phyloP scores from a whole-genome alignment of 2,888 invertebrate species.

The Lampropteryx suffumata region DNA sequence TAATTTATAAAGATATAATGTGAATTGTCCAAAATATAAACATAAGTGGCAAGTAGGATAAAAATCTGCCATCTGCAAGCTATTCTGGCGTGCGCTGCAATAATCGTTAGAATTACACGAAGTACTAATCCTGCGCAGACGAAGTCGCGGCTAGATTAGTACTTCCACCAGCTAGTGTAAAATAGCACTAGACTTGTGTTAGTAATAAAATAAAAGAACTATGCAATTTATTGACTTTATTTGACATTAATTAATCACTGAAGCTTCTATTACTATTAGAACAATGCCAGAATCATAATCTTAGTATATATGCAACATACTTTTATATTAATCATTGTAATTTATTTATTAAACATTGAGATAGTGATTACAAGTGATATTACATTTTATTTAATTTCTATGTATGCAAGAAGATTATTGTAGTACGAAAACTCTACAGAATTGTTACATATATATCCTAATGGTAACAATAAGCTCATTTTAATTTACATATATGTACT shows the following conservation, averaged over 20 bases:
- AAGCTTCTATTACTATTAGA: not conserved
- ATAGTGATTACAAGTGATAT: too few species aligned
- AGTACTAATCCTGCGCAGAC: too few species aligned
- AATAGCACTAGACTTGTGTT: too few species aligned
- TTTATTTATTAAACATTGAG: too few species aligned
- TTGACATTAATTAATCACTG: constrained; percentile 2
- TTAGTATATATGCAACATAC: not conserved
- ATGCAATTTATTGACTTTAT: constrained; percentile 5
- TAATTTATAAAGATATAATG: too few species aligned
- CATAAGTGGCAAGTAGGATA: too few species aligned
- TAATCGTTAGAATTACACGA: too few species aligned
- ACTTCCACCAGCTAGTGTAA: too few species aligned
- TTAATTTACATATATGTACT: constrained; percentile 12
- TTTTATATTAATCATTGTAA: not conserved
- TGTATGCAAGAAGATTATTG: constrained; percentile 9
- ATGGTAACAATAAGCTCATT: constrained; percentile 24
- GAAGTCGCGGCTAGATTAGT: too few species aligned
- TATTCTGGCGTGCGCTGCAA: too few species aligned
- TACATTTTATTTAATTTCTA: constrained; percentile 1
- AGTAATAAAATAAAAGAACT: constrained; percentile 15
- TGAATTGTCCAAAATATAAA: too few species aligned
- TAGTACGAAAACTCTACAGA: not conserved
- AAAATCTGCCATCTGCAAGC: too few species aligned
- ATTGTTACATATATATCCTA: constrained; percentile 8
- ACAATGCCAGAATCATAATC: not conserved